Conservation (phyloP, 2,888 invertebrate species). For the Lycia hirtaria region DNA sequence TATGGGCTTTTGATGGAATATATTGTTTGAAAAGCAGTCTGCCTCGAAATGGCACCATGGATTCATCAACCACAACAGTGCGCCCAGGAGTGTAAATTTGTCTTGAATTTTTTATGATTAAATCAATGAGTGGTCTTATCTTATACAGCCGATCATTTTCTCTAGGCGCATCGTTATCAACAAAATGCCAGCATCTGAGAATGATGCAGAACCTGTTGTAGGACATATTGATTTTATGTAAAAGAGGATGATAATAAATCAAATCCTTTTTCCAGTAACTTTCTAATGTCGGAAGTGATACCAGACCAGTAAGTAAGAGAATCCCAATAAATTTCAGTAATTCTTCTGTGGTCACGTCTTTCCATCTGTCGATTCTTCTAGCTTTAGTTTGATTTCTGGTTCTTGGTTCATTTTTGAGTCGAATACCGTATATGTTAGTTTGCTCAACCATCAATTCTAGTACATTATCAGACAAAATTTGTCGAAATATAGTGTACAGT, state of each 20-base stretch:
- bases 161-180: not conserved
- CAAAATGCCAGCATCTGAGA: constrained; percentile 8
- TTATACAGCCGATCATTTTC: not conserved
- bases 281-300: too few species aligned
- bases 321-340: too few species aligned
- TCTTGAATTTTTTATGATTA: not conserved
- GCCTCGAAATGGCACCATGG: not conserved
- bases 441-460: too few species aligned
- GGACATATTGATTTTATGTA: constrained; percentile 4
- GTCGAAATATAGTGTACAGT: too few species aligned
- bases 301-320: too few species aligned
- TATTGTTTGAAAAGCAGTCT: not conserved
- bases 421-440: too few species aligned
- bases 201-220: constrained; percentile 3
- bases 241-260: not conserved
- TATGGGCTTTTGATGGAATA: constrained; percentile 6
- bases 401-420: too few species aligned
- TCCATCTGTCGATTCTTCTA: too few species aligned
- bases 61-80: constrained; percentile 5
- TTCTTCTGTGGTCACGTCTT: too few species aligned
- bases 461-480: too few species aligned
- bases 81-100: not conserved
- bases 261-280: too few species aligned
- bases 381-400: too few species aligned
- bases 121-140: not conserved